Percentiles rank a stretch among this genome's conserved stretches.
Evolutionary conservation across 2,888 invertebrate species (phyloP).

Genomic region (Drosophila anomelani): DNA sequence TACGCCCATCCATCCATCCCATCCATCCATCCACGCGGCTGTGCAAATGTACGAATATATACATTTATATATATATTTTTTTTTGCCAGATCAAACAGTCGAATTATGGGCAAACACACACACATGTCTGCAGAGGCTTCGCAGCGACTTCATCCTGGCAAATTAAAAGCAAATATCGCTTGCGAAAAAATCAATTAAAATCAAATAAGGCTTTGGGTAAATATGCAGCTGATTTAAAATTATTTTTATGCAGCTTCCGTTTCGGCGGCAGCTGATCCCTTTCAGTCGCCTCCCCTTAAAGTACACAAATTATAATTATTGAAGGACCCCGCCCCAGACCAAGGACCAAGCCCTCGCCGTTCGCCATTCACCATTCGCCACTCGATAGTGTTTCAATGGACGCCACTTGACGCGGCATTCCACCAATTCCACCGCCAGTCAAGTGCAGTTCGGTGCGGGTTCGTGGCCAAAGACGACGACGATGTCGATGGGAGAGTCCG

Average conservation of each 20-base stretch:
- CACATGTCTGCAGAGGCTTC: conserved; percentile 43
- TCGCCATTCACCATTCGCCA: conserved; percentile 16
- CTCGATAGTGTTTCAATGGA: conserved; percentile 64
- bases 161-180: conserved; percentile 72
- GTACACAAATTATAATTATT: conserved; percentile 69
- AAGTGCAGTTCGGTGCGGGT: conserved; percentile 52
- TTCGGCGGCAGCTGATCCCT: conserved; percentile 23
- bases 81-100: conserved; percentile 72
- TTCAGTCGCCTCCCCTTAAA: conserved; percentile 64
- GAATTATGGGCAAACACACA: conserved; percentile 70
- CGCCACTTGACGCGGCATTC: conserved; percentile 44
- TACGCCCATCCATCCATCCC: conserved; percentile 53
- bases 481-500: conserved; percentile 9
- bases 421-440: conserved; percentile 53
- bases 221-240: conserved; percentile 75
- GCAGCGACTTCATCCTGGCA: conserved; percentile 56
- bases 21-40: not conserved
- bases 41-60: conserved; percentile 10
- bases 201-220: conserved; percentile 78
- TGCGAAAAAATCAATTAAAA: conserved; percentile 71
- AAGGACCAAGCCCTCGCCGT: conserved; percentile 9
- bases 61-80: conserved; percentile 26
- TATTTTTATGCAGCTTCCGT: conserved; percentile 57
- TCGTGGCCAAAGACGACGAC: conserved; percentile 10
- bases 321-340: conserved; percentile 25